These are phyloP conservation scores for Pardalotus punctatus DNA, from an alignment of 2,113 vertebrate species.

Conservation along the genomic window DNA sequence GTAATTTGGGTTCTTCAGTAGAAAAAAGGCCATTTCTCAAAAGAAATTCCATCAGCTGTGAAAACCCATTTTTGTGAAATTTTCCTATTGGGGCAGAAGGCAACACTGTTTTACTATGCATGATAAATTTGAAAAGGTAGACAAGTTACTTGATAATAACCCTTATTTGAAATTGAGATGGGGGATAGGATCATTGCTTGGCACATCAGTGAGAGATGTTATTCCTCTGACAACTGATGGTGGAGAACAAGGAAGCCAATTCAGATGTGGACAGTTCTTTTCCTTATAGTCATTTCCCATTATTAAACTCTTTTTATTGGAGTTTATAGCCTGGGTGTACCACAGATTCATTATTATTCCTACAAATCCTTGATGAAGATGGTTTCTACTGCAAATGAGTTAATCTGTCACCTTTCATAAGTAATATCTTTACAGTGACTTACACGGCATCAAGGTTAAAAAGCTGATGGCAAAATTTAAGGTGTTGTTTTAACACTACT, in stretches of 20 bases:
- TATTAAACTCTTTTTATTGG: neutral
- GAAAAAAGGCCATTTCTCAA: slow-evolving; percentile 59
- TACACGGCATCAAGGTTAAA: neutral
- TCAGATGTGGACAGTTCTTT: neutral
- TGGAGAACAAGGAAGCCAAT: neutral
- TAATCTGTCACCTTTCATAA: neutral
- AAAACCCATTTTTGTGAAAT: slow-evolving; percentile 52
- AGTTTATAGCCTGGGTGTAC: neutral
- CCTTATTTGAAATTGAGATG: neutral
- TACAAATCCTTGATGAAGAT: neutral
- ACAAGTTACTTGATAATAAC: slow-evolving; percentile 24
- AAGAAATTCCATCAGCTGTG: slow-evolving; percentile 46
- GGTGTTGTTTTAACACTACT: neutral
- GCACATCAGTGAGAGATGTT: neutral
- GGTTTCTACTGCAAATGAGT: neutral
- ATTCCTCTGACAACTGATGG: neutral
- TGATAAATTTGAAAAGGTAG: slow-evolving; percentile 47
- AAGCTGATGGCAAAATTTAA: neutral
- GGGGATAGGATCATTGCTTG: neutral
- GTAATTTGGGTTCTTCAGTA: slow-evolving; percentile 60
- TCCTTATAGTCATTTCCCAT: neutral
- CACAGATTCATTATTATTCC: neutral
- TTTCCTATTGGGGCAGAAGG: slow-evolving; percentile 1
- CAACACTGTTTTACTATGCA: neutral
- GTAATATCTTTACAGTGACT: neutral